Base-by-base conservation (phyloP, 2,797 vertebrate species). In the Danio albolineatus region DNA sequence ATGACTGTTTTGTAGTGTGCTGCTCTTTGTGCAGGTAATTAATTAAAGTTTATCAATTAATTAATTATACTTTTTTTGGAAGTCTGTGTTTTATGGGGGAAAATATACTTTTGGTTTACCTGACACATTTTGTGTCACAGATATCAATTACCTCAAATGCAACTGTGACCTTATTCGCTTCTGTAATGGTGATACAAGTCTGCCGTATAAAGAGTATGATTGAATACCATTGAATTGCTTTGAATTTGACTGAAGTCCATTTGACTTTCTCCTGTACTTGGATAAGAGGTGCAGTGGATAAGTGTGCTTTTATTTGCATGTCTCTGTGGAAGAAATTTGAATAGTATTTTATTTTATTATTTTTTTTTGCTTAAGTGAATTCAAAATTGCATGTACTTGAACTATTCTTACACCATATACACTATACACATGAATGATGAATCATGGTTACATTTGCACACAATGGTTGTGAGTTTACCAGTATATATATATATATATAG, bases 221-320 rank as follows among this genome's bases (percentile, higher is more conserved):
- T 46, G 2, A 7, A 73, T 28, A 28, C 13, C 5, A n/a, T 28
- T 44, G 2, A 59, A 28, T 12, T 51, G 48, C 48, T 36, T 73
- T 36, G 17, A 19, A 28, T 36, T 73, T 36, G 70, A 73, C 13
- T 46, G 13, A 21, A 44, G 39, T 7, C 10, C n/a, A 44, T 57
- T 43, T 44, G 53, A 43, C 46, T 16, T 9, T 49, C 4, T 46
- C 56, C 21, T 12, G 6, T 13, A 59, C 9, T 57, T 73, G 5
- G 39, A 10, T 10, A 44, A 57, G 54, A 21, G n/a, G 6, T 72
- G 10, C 38, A 7, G 67, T 16, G 19, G 69, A 10, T 9, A 70
- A 69, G 54, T 46, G 17, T 61, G 46, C 38, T 12, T 43, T 59
- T 71, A 54, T 78, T 78, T 78, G 66, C 46, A 41, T 78, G 56